A percentile compares a stretch with the other conserved stretches of the same genome.
Evolutionary conservation across 2,888 invertebrate genomes (phyloP).

Genomic region (Notodonta ziczac): DNA sequence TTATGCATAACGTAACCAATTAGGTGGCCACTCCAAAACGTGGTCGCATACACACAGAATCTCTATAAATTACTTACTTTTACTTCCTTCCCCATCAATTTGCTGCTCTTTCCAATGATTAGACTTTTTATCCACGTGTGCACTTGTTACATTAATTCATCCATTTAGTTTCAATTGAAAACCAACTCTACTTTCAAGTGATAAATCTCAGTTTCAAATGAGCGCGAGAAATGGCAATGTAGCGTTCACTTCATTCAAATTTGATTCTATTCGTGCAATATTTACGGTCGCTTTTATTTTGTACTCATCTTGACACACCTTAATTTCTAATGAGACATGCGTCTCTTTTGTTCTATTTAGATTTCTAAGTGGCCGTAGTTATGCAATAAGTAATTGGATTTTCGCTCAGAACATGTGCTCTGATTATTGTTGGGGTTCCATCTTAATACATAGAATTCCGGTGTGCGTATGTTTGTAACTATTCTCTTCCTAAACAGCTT

Average conservation of each 20-base stretch:
- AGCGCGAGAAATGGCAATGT: background rate
- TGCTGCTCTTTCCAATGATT: conserved; percentile 30
- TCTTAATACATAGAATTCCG: background rate
- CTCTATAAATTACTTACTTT: conserved; percentile 26
- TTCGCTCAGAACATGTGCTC: conserved; percentile 6
- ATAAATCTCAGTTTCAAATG: conserved; percentile 4
- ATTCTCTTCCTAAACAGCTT: too few relatives aligned
- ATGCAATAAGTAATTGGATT: conserved; percentile 16
- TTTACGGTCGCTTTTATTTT: conserved; percentile 14
- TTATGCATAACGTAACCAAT: conserved; percentile 20
- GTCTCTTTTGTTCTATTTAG: conserved; percentile 49
- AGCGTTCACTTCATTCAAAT: conserved; percentile 1
- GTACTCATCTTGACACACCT: conserved; percentile 21
- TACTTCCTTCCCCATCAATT: conserved; percentile 33
- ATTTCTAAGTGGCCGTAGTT: conserved; percentile 40
- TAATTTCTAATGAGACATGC: conserved; percentile 37
- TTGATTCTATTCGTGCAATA: background rate
- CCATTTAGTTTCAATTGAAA: conserved; percentile 1
- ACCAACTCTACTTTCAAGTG: background rate
- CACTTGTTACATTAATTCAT: conserved; percentile 18
- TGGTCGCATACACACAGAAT: conserved; percentile 11
- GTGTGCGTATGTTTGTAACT: too few relatives aligned
- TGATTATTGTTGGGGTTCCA: background rate
- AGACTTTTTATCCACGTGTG: conserved; percentile 41
- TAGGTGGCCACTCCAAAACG: conserved; percentile 8